Evolutionary conservation across 2,888 invertebrate species (phyloP).

Genomic region (Sarcophaga carnaria): DNA sequence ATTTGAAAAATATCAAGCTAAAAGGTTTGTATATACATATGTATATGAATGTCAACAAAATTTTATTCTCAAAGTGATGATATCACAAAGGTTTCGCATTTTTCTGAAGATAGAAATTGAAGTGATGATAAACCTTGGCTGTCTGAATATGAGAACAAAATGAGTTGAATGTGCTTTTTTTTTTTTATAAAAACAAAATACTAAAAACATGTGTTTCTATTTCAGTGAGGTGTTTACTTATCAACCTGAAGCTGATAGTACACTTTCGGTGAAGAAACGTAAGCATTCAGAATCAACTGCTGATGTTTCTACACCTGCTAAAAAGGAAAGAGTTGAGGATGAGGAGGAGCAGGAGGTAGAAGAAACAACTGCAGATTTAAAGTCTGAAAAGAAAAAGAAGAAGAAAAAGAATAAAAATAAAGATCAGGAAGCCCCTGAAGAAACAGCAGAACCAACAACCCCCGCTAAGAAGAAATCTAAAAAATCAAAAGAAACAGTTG

Average conservation of each 20-base stretch:
- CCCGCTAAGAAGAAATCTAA: constrained; percentile 69
- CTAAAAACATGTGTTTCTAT: background rate
- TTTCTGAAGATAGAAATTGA: constrained; percentile 72
- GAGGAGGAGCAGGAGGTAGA: constrained; percentile 80
- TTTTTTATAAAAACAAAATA: background rate
- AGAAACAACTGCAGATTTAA: constrained; percentile 70
- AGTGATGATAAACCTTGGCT: constrained; percentile 79
- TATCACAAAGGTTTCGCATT: constrained; percentile 81
- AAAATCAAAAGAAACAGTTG: constrained; percentile 59
- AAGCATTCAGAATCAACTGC: constrained; percentile 81
- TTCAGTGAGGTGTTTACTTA: constrained; percentile 90
- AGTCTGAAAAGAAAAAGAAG: constrained; percentile 77
- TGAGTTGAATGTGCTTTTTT: constrained; percentile 14
- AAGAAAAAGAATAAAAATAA: constrained; percentile 75
- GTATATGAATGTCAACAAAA: constrained; percentile 41
- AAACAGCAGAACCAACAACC: constrained; percentile 29
- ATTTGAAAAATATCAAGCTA: constrained; percentile 94
- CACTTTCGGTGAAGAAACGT: constrained; percentile 84
- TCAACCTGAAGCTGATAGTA: constrained; percentile 90
- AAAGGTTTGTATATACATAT: constrained; percentile 75
- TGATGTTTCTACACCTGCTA: constrained; percentile 59
- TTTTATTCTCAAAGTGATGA: constrained; percentile 80
- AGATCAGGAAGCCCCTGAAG: constrained; percentile 72
- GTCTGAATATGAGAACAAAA: constrained; percentile 73
- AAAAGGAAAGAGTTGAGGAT: constrained; percentile 81